phyloP scores from a whole-genome alignment of 2,888 invertebrate species.

The Peribatodes rhomboidaria region DNA sequence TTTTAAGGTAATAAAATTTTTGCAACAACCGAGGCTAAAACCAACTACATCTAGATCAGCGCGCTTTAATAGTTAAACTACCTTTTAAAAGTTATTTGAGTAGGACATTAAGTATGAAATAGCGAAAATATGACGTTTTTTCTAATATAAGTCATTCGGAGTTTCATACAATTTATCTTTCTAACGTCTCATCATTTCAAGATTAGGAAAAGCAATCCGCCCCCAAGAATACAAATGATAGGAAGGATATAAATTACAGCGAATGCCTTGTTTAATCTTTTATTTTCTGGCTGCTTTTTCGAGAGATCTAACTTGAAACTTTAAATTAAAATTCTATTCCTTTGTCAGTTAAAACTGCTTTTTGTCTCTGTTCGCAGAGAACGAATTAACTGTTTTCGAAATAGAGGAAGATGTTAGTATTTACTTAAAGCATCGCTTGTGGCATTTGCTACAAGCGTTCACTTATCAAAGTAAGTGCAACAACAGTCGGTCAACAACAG shows the following conservation, averaged over 20 bases:
- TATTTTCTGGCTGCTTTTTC: conserved; percentile 46
- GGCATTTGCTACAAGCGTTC: no score
- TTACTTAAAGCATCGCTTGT: no score
- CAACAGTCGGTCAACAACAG: no score
- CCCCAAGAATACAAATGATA: conserved; percentile 25
- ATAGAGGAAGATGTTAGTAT: no score
- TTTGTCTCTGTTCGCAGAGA: not conserved
- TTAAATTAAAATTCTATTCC: not conserved
- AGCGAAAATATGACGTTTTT: not conserved
- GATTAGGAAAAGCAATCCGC: conserved; percentile 18
- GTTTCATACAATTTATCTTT: conserved; percentile 9
- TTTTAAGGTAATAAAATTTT: no score
- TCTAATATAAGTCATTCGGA: not conserved
- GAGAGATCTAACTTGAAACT: not conserved
- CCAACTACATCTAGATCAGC: no score
- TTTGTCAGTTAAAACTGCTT: not conserved
- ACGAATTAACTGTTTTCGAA: no score
- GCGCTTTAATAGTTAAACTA: no score
- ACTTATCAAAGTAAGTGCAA: no score
- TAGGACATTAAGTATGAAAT: not conserved
- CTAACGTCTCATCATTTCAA: conserved; percentile 22
- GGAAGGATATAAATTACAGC: conserved; percentile 26
- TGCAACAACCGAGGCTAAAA: no score
- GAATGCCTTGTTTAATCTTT: conserved; percentile 46
- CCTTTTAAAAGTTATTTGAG: not conserved